A percentile compares a stretch with the other conserved stretches of the same genome.
These are phyloP conservation scores for Saccostrea cuccullata DNA, from an alignment of 1,140 invertebrate genomes.

Conservation along the genomic window DNA sequence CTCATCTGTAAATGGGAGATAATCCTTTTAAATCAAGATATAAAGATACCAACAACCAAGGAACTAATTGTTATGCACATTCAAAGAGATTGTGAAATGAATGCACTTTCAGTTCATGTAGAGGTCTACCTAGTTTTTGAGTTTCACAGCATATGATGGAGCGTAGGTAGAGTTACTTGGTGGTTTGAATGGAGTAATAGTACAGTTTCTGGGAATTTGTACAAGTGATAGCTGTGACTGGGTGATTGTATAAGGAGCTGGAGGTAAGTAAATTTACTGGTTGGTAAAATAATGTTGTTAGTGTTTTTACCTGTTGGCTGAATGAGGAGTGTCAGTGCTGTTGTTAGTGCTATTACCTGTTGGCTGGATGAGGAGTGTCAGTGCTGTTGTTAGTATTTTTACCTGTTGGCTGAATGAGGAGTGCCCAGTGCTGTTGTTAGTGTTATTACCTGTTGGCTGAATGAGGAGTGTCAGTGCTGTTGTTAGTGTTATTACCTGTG, in stretches of 20 bases:
- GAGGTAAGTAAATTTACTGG: not conserved
- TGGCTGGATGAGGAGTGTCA: not conserved
- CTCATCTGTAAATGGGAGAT: constrained; percentile 81
- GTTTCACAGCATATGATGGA: too few species aligned
- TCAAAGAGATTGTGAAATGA: too few species aligned
- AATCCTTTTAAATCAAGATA: not conserved
- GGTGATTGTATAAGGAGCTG: too few species aligned
- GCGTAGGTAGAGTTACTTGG: too few species aligned
- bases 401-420: constrained; percentile 89
- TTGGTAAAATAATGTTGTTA: not conserved
- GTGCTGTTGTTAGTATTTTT: not conserved
- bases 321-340: not conserved
- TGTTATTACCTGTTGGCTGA: too few species aligned
- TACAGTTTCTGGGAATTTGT: too few species aligned
- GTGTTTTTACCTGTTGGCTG: not conserved
- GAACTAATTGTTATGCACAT: too few species aligned
- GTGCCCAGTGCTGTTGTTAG: constrained; percentile 93
- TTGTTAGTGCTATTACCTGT: not conserved
- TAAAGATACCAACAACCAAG: too few species aligned
- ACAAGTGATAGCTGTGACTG: too few species aligned
- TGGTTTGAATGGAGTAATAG: too few species aligned
- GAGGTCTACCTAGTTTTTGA: too few species aligned
- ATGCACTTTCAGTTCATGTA: too few species aligned
- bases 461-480: not conserved
- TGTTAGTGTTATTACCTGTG: not conserved